Base-by-base conservation (phyloP, 35 echinoderm and acorn worm species). In the Holothuria glaberrima region DNA sequence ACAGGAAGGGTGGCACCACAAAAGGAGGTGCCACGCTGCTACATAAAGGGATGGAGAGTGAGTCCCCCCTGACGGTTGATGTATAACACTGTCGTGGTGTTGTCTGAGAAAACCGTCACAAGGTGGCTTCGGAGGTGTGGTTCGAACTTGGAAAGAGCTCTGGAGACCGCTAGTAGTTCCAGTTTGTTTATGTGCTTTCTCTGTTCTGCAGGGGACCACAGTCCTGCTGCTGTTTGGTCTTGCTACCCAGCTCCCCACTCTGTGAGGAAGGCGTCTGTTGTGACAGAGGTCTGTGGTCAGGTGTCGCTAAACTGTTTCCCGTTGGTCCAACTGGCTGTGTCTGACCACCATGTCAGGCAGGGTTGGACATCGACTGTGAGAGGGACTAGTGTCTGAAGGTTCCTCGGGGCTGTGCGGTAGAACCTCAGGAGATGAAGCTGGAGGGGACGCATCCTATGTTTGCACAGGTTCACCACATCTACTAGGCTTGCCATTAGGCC, bases 11-110 rank as follows among this genome's bases (percentile, higher is more conserved):
- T n/a, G 22, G 33, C 21, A 31, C 48, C 61, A 65, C 20, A 41
- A 9, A 44, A 35, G 30, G 17, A 32, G 71, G 36, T 12, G 4
- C 21, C 5, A 75, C 21, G 27, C 71, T 0, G 21, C 71, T 45
- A 29, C 3, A 3, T 36, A 81, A 9, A 58, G 90, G 13, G 18
- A 36, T 17, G 12, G 66, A 18, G 81, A 86, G 5, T 29, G n/a
- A 24, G 82, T 91, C 27, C 82, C 83, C 57, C 69, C 89, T 91
- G 67, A 4, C 50, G 27, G 30, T 90, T 94, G 22, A 94, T 94
- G 60, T 93, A 93, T 22, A n/a, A n/a, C n/a, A n/a, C n/a, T n/a
- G n/a, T n/a, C n/a, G n/a, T n/a, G n/a, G n/a, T n/a, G n/a, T n/a
- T n/a, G n/a, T n/a, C n/a, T n/a, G n/a, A n/a, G n/a, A n/a, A n/a